Percentiles rank a stretch among this genome's conserved stretches.
Evolutionary conservation across 2,113 vertebrate genomes (phyloP).

Genomic region (Protomyctophum bolini): DNA sequence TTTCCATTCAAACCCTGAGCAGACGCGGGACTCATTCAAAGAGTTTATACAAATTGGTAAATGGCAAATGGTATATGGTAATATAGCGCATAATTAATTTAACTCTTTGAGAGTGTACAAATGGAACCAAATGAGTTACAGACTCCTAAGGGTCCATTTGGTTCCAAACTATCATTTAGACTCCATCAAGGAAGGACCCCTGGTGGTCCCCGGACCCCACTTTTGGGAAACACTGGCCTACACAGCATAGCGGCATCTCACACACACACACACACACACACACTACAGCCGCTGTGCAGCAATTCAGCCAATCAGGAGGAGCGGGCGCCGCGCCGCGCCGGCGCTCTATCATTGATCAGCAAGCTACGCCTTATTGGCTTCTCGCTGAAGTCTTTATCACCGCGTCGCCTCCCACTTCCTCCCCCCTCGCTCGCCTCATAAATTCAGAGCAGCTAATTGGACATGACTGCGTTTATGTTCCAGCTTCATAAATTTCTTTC

Average conservation of each 20-base stretch:
- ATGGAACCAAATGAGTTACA: no score
- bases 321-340: constrained; percentile 41
- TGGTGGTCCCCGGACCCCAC: no score
- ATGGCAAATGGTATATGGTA: neutral
- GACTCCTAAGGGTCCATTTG: no score
- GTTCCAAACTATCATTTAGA: no score
- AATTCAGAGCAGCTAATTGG: constrained; percentile 76
- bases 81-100: no score
- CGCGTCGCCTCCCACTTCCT: constrained; percentile 60
- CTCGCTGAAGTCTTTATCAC: constrained; percentile 71
- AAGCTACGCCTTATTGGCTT: constrained; percentile 67
- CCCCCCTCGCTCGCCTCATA: constrained; percentile 57
- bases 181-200: no score
- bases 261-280: neutral
- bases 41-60: neutral
- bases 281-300: neutral
- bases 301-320: constrained; percentile 14
- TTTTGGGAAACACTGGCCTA: no score
- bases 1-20: neutral
- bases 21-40: neutral
- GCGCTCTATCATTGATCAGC: constrained; percentile 69
- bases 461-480: constrained; percentile 78
- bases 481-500: constrained; percentile 78
- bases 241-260: neutral
- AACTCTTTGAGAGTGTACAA: no score